These are phyloP conservation scores for Danio aesculapii DNA, from an alignment of 2,797 vertebrate species.

Conservation along the genomic window DNA sequence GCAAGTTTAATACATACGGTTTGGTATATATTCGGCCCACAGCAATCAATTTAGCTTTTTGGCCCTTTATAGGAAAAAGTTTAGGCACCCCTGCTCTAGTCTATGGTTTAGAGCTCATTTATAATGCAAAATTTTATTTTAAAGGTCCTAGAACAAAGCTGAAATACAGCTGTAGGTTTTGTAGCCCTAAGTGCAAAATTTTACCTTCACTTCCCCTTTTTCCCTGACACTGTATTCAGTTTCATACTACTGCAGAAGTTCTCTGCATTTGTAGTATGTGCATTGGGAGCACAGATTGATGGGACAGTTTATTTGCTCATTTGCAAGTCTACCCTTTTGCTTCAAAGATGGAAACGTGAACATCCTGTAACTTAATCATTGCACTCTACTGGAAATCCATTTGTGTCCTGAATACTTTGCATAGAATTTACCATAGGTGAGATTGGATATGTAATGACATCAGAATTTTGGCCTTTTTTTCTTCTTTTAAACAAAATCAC, in stretches of 20 bases:
- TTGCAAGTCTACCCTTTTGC: conserved; percentile 30
- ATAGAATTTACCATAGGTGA: conserved; percentile 44
- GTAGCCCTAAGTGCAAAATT: no score
- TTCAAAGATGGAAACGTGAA: conserved; percentile 26
- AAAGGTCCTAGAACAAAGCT: no score
- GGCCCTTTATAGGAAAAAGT: no score
- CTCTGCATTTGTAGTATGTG: conserved; percentile 29
- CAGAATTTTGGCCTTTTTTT: conserved; percentile 23
- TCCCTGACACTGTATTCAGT: background rate
- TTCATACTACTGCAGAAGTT: background rate
- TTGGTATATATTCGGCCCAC: no score
- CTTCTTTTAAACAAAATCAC: conserved; percentile 22
- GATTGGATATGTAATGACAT: conserved; percentile 46
- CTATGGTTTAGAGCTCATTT: no score
- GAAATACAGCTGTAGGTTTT: no score
- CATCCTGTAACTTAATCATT: conserved; percentile 43
- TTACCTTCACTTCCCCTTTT: no score
- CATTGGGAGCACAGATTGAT: conserved; percentile 12
- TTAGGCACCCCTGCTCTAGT: no score
- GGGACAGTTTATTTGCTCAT: conserved; percentile 24
- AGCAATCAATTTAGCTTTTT: no score
- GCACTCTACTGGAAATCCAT: conserved; percentile 42
- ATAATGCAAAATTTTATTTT: no score
- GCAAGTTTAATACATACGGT: no score
- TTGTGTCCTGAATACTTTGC: conserved; percentile 42